Evolutionary conservation across 2,888 invertebrate species (phyloP), one percentile per base, ranked within the genome.

Genomic region (Heliconius erato): DNA sequence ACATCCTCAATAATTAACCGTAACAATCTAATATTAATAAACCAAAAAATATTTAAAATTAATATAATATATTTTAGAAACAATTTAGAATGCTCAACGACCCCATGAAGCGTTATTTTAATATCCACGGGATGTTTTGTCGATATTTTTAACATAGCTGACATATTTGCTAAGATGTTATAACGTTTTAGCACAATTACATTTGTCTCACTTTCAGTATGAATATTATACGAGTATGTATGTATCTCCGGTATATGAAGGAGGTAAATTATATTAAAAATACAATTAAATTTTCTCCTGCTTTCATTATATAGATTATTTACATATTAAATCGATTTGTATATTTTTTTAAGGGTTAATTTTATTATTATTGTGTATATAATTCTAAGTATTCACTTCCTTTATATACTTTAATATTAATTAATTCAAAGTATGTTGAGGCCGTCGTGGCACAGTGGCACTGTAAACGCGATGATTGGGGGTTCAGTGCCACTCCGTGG

Each of bases 151-250:
- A n/a, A n/a, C 28, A 32, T 5, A 35, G 59, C 32, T 54, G 11
- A 49, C 35, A n/a, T 59, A 35, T 59, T 59, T 23, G 11, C 63
- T 35, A 63, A 76, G 59, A 3, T 59, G 49, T 26, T 32, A 32
- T 32, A 12, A 59, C n/a, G n/a, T 35, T n/a, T 59, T 0, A 35
- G 32, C 3, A 28, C 2, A 76, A n/a, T 16, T 59, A 35, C 3
- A 32, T 32, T 76, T 32, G 3, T 74, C 26, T 0, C 32, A 35
- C 23, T 14, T 14, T 59, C n/a, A 35, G 59, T 5, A 40, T 63
- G 14, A 74, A 76, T 76, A 63, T 35, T n/a, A 63, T 76, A 63
- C 11, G 23, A n/a, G 9, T 23, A 76, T 63, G n/a, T n/a, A n/a
- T n/a, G n/a, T 74, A 35, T 28, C 59, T 59, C 32, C n/a, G 35